Conservation (phyloP, 2,888 invertebrate genomes). For the Spatulosminthurus flaviceps region DNA sequence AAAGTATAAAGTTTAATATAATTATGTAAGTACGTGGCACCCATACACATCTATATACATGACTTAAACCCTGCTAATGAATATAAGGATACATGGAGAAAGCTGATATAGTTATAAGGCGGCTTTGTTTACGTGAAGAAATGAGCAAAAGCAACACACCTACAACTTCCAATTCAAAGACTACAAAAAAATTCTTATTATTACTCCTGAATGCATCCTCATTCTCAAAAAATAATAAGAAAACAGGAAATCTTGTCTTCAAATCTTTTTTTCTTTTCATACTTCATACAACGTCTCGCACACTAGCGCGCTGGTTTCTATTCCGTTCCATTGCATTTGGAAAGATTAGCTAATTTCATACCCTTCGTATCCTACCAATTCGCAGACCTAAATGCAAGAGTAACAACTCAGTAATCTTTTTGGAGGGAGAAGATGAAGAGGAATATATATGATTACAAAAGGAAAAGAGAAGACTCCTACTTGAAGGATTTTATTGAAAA, state of each 20-base stretch:
- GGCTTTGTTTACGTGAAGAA: conserved; percentile 21
- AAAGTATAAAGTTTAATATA: no score
- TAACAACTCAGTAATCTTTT: not conserved
- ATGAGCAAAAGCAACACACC: conserved; percentile 46
- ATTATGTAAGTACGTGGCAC: no score
- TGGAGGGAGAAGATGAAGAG: no score
- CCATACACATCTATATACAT: no score
- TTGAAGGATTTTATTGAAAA: not conserved
- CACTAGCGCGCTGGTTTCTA: not conserved
- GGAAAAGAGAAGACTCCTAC: not conserved
- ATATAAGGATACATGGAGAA: not conserved
- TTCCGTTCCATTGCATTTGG: not conserved
- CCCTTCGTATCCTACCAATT: not conserved
- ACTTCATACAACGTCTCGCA: no score
- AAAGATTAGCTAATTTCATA: conserved; percentile 18
- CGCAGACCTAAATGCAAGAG: not conserved
- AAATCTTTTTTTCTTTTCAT: not conserved
- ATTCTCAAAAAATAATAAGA: conserved; percentile 35
- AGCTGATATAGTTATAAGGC: conserved; percentile 6
- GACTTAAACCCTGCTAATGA: not conserved
- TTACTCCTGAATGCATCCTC: conserved; percentile 38
- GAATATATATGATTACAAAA: conserved; percentile 11
- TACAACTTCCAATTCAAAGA: conserved; percentile 29
- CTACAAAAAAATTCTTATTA: conserved; percentile 40
- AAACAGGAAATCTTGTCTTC: conserved; percentile 43